Evolutionary conservation across 2,113 vertebrate genomes (phyloP).

Genomic region (Apodemus speciosus): DNA sequence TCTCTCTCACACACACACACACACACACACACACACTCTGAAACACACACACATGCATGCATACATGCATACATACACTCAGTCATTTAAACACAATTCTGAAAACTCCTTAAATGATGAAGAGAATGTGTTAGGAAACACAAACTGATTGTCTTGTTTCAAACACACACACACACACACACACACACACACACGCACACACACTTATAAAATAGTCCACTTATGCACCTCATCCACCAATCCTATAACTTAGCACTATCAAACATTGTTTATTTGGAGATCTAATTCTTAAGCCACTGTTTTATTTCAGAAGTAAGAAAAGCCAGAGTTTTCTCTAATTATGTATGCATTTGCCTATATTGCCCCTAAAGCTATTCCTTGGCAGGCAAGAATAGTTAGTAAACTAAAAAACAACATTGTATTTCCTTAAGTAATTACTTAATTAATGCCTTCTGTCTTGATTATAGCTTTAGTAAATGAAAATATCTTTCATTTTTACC

Average conservation of each 20-base stretch:
- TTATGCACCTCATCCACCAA: neutral
- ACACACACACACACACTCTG: neutral
- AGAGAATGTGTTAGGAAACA: neutral
- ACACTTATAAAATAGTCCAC: neutral
- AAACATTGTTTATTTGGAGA: conserved; percentile 37
- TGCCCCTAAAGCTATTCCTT: conserved; percentile 8
- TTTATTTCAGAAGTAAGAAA: conserved; percentile 58
- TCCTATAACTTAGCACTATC: neutral
- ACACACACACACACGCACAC: neutral
- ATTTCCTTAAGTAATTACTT: conserved; percentile 68
- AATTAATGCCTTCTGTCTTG: conserved; percentile 61
- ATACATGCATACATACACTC: neutral
- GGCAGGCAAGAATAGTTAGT: conserved; percentile 32
- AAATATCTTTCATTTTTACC: conserved; percentile 62
- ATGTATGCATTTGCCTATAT: conserved; percentile 26
- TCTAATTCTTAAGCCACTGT: conserved; percentile 18
- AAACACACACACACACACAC: neutral
- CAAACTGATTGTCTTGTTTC: neutral
- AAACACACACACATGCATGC: neutral
- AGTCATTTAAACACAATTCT: conserved; percentile 10
- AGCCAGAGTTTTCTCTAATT: conserved; percentile 35
- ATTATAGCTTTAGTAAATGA: conserved; percentile 59
- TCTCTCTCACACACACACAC: neutral
- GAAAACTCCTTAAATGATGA: conserved; percentile 11
- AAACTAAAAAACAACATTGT: conserved; percentile 62